A percentile compares a stretch with the other conserved stretches of the same genome.
These are phyloP conservation scores for Lepilemur ruficaudatus DNA, from an alignment of 2,797 vertebrate species.

Conservation along the genomic window DNA sequence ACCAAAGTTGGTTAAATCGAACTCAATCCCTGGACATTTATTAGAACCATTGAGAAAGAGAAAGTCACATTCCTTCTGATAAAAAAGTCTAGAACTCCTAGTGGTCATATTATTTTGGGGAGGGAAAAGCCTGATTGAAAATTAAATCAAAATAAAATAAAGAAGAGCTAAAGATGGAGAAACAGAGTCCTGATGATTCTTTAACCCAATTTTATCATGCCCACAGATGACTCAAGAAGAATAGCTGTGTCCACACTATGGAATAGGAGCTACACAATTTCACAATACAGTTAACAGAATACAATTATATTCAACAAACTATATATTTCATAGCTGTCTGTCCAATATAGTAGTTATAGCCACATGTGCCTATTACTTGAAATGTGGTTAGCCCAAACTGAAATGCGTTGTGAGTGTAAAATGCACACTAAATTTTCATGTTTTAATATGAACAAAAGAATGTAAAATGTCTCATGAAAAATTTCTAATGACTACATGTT, in stretches of 20 bases:
- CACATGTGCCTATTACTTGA: background rate
- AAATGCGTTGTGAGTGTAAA: background rate
- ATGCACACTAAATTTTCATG: background rate
- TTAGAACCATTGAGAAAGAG: slow-evolving; percentile 1
- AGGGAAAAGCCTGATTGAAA: background rate
- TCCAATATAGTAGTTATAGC: background rate
- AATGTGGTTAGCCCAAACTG: background rate
- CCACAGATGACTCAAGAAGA: background rate
- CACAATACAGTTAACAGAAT: background rate
- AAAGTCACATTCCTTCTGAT: background rate
- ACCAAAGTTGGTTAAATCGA: background rate
- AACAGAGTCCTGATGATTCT: background rate
- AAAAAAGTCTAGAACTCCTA: background rate
- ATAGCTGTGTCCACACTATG: background rate
- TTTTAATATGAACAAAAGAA: background rate
- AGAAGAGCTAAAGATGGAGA: background rate
- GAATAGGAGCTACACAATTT: background rate
- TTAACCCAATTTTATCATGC: background rate
- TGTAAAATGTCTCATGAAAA: background rate
- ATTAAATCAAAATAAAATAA: background rate
- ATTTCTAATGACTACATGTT: background rate
- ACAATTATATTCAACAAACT: background rate
- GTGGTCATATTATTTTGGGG: background rate
- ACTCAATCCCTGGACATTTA: background rate
- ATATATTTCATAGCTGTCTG: background rate